Evolutionary conservation across 2,113 vertebrate genomes (phyloP), one percentile per base, ranked within the genome.

Genomic region (Prochilodus magdalenae): DNA sequence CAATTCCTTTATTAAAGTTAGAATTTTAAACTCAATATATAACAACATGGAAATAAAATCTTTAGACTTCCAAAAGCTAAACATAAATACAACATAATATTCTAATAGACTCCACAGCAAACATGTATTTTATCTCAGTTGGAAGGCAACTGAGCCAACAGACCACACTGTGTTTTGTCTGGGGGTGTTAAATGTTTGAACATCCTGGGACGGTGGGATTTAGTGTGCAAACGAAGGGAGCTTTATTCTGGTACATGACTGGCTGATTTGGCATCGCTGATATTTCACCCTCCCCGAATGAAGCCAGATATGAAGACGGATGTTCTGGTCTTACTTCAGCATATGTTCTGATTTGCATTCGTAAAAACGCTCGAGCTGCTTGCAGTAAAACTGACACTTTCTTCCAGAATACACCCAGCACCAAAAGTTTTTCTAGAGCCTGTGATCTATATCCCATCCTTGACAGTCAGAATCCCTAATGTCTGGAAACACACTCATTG

Each of bases 311-410:
- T 30, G 26, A 49, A 44, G 18, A 14, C 14, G 8, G 18, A 30
- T 11, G 24, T 26, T 60, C n/a, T 26, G 0, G 14, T 24, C n/a
- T 26, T 60, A n/a, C n/a, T 24, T 60, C 57, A 14, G 57, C 27
- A 65, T 76, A 49, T 66, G 12, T 49, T 66, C 12, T 77, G 75
- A 60, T 60, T 60, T 53, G 29, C 60, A 51, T n/a, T 66, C 29
- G 27, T 22, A 51, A 77, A 65, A 62, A 62, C 63, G 62, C 20
- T 65, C 26, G 12, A 29, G 36, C 24, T 49, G 36, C 10, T 30
- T 63, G 8, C 11, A 22, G 74, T 27, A 76, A n/a, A 65, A 27
- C 22, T 27, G 24, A 60, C 13, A 27, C 53, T 47, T 60, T 26
- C 27, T 24, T 18, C 7, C 1, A 10, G 49, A 30, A 20, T 24